Evolutionary conservation across 2,797 vertebrate species (phyloP).

Genomic region (Centroberyx gerrardi): DNA sequence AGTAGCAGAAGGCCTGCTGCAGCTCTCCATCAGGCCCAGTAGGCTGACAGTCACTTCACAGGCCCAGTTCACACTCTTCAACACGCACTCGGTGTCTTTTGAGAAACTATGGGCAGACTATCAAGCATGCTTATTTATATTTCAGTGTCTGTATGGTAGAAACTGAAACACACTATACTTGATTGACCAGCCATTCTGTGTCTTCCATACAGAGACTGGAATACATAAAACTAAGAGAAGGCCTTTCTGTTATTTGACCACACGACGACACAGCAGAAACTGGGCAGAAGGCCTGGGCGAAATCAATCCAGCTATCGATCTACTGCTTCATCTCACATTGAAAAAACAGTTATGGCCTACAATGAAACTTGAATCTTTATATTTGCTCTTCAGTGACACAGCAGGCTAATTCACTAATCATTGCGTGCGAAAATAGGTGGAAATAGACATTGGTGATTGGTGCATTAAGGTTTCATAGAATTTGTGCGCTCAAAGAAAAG

Average conservation of each 20-base stretch:
- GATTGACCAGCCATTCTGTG: not conserved
- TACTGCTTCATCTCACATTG: constrained; percentile 59
- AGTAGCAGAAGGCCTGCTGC: not conserved
- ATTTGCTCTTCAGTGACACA: constrained; percentile 13
- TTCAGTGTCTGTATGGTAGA: not conserved
- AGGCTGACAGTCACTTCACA: too few species aligned
- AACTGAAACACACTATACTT: not conserved
- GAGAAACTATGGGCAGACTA: too few species aligned
- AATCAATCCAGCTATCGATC: constrained; percentile 59
- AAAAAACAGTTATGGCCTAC: constrained; percentile 35
- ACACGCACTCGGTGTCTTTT: too few species aligned
- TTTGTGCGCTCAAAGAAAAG: not conserved
- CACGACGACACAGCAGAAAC: constrained; percentile 37
- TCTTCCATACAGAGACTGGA: too few species aligned
- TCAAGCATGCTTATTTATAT: too few species aligned
- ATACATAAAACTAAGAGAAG: not conserved
- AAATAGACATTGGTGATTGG: not conserved
- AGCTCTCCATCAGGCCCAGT: too few species aligned
- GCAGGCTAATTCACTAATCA: not conserved
- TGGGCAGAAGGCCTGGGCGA: constrained; percentile 13
- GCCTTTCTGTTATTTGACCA: constrained; percentile 1
- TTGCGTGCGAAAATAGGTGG: not conserved
- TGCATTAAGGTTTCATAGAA: not conserved
- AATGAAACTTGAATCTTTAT: constrained; percentile 36
- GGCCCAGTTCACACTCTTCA: too few species aligned